Conservation (phyloP, 2,888 invertebrate genomes). For the Drosophila flavopinicola region DNA sequence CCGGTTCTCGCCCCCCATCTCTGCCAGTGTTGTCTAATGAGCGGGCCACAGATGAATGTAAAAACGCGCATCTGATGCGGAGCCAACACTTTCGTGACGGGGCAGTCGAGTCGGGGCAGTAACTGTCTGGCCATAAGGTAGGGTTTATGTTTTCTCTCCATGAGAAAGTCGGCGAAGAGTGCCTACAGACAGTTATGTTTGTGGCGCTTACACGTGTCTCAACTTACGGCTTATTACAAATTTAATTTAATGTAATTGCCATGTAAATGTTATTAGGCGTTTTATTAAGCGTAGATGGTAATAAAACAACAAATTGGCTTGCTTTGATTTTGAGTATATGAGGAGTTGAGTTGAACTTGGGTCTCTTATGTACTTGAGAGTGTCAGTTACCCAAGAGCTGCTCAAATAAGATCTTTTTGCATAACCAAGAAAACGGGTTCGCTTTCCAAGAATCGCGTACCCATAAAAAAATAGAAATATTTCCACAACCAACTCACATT, state of each 20-base stretch:
- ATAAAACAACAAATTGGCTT: constrained; percentile 5
- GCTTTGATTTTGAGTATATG: no score
- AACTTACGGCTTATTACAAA: constrained; percentile 34
- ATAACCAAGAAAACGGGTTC: constrained; percentile 21
- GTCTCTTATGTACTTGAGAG: no score
- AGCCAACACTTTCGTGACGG: constrained; percentile 47
- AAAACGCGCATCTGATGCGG: constrained; percentile 16
- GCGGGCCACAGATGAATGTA: constrained; percentile 36
- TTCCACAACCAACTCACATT: background rate
- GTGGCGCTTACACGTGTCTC: constrained; percentile 52
- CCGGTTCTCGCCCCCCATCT: constrained; percentile 52
- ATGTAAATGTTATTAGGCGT: constrained; percentile 37
- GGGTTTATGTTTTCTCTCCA: constrained; percentile 66
- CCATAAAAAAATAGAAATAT: constrained; percentile 5
- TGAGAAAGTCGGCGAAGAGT: constrained; percentile 58
- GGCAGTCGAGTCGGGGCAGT: constrained; percentile 13
- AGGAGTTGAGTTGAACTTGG: no score
- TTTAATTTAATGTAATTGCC: constrained; percentile 52
- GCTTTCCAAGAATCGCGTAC: constrained; percentile 17
- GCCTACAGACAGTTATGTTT: constrained; percentile 6
- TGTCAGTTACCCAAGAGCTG: background rate
- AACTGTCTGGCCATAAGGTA: constrained; percentile 31
- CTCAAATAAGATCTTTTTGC: background rate
- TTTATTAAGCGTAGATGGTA: constrained; percentile 13
- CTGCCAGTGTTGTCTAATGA: constrained; percentile 47